Evolutionary conservation across 2,888 invertebrate species (phyloP), one percentile per base, ranked within the genome.

Genomic region (Atethmia centrago): DNA sequence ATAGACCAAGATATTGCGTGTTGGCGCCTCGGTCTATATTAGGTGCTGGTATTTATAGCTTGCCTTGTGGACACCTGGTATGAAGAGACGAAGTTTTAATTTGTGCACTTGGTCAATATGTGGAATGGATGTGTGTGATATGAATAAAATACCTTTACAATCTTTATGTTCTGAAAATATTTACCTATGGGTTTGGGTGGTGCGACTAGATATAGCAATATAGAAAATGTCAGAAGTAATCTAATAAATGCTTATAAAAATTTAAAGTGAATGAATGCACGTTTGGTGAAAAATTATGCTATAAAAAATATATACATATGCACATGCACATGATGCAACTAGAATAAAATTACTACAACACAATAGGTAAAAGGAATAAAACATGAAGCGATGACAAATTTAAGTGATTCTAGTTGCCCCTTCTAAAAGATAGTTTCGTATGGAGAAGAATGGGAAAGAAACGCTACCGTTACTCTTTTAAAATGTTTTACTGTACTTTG

Each of bases 21-120:
- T 61, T 21, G 16, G 40, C 19, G 47, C 21, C 21, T 42, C 36
- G 1, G 4, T 63, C 58, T 67, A 51, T 61, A 80, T 53, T 31
- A 42, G 66, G 84, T 49, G 31, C 36, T 63, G 25, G 55, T 70
- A 74, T 74, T 79, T 64, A 66, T 63, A 67, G 63, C 55, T 56
- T 42, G 19, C 74, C 69, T 65, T 56, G 62, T 36, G 12, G 45
- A 51, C 28, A 42, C 47, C 21, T 42, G 25, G 40, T 59, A 47
- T 79, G 28, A 55, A 14, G 1, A 40, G 28, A 19, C 28, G 42
- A 59, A 58, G n/a, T 56, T 53, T 66, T 73, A 25, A 69, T 63
- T 69, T 59, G 28, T 40, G 51, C n/a, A 45, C 5, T 2, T 47
- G 53, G 14, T 61, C 8, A n/a, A 59, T 16, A 28, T 5, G 40